Base-by-base conservation (phyloP, 92 coral and sea anemone genomes). In the Parazoanthus darwini region DNA sequence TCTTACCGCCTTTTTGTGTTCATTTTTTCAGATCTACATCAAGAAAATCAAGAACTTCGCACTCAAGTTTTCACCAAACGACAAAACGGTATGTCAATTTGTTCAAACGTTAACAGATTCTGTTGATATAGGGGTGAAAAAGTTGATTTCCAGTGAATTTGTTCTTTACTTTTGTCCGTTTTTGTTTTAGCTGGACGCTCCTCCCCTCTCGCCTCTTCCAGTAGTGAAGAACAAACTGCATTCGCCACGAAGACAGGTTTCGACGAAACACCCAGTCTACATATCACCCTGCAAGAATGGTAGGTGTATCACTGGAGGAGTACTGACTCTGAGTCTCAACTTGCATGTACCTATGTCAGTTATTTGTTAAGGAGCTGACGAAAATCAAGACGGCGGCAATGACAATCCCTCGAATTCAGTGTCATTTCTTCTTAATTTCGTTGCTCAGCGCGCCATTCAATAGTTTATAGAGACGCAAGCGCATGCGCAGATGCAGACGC, bases 211-310 rank as follows among this genome's bases (percentile, higher is more conserved):
- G 33, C 99, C 99, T 42, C 91, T 96, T 14, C 99, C 99, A 46
- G 95, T 96, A 20, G 94, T 93, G 76, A 94, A 93, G 84, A 93
- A 96, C 78, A 98, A 96, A 82, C 98, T 94, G 4, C 99, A 95
- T 51, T 96, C 99, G 8, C 99, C 99, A 33, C 91, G 99, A 26
- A 85, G 99, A 70, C 98, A 93, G 80, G 99, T 96, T 15, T 93
- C 99, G 16, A 91, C 94, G 7, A 85, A 94, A 59, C 96, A 96
- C 51, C 85, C 96, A 0, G 98, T 96, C 74, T 96, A 96, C 90
- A 96, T 96, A 22, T 96, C 98, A 9, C 98, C 98, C 29, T 95
- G 94, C 91, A 96, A 96, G 89, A 96, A 93, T 88, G 99, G 98
- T 96, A 84, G 79, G 94, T 38, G 23, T 23, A 14, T 23, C 4